phyloP scores from a whole-genome alignment of 2,888 invertebrate genomes.

The Acanthococcus lagerstroemiae region DNA sequence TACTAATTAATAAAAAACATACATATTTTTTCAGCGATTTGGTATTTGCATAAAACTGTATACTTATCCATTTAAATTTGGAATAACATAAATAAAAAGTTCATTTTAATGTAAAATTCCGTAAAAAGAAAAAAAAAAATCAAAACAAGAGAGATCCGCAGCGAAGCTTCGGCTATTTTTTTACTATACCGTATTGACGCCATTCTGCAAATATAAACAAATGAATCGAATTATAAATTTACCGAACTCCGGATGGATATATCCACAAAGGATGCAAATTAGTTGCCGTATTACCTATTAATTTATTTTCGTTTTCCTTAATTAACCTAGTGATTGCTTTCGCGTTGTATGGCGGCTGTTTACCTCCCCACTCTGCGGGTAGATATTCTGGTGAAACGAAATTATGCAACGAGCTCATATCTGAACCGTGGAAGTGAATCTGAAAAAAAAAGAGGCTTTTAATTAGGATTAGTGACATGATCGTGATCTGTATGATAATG shows the following conservation, averaged over 20 bases:
- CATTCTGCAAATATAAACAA: constrained; percentile 33
- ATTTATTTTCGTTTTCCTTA: constrained; percentile 23
- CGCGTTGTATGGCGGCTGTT: constrained; percentile 13
- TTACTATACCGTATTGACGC: constrained; percentile 32
- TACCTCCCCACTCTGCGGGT: constrained; percentile 43
- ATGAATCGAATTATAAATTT: background rate
- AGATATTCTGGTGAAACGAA: constrained; percentile 42
- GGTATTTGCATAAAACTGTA: too few relatives aligned
- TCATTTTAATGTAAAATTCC: background rate
- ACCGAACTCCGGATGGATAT: background rate
- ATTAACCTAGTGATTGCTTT: constrained; percentile 25
- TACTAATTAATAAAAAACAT: too few relatives aligned
- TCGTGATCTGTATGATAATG: too few relatives aligned
- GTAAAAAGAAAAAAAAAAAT: background rate
- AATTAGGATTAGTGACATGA: too few relatives aligned
- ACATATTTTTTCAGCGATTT: too few relatives aligned
- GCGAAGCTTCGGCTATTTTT: background rate
- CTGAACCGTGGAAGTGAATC: constrained; percentile 44
- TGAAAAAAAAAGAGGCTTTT: constrained; percentile 37
- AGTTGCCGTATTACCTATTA: constrained; percentile 11
- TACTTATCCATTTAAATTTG: too few relatives aligned
- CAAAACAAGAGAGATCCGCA: background rate
- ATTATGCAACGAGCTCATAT: constrained; percentile 42
- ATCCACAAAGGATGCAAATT: background rate
- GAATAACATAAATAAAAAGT: background rate